phyloP scores from a whole-genome alignment of 2,888 invertebrate genomes.

The Polylopha cassiicola region DNA sequence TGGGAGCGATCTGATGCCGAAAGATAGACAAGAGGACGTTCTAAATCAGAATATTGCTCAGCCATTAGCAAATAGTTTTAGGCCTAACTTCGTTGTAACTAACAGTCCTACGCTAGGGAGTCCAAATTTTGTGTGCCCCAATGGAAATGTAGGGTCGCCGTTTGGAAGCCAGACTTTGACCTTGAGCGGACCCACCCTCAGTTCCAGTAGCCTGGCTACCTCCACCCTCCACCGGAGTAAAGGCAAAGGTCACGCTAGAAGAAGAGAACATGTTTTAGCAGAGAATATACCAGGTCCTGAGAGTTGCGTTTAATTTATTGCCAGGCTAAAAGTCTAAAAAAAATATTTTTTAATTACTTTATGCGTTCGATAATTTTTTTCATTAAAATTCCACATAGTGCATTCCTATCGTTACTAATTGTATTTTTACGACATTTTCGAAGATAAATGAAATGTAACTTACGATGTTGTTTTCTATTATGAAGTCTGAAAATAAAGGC shows the following conservation, averaged over 20 bases:
- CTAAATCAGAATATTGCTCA: slow-evolving; percentile 62
- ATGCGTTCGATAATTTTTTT: too few relatives aligned
- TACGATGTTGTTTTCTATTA: too few relatives aligned
- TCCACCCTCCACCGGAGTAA: slow-evolving; percentile 70
- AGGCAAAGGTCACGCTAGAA: slow-evolving; percentile 70
- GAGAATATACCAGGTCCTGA: slow-evolving; percentile 92
- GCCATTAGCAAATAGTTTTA: slow-evolving; percentile 54
- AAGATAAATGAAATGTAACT: too few relatives aligned
- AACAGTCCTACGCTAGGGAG: slow-evolving; percentile 70
- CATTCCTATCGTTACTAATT: too few relatives aligned
- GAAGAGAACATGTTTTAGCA: slow-evolving; percentile 87
- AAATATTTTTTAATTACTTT: slow-evolving; percentile 1
- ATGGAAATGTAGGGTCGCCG: slow-evolving; percentile 61
- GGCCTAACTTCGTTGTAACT: slow-evolving; percentile 59
- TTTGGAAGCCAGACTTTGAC: slow-evolving; percentile 61
- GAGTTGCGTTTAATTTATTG: slow-evolving; percentile 83
- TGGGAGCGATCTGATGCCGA: slow-evolving; percentile 47
- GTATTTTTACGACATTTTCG: too few relatives aligned
- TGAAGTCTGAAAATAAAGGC: too few relatives aligned
- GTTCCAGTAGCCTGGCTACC: slow-evolving; percentile 64
- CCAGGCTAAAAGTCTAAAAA: slow-evolving; percentile 14
- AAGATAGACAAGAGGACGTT: slow-evolving; percentile 58
- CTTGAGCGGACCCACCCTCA: slow-evolving; percentile 64
- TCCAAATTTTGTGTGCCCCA: slow-evolving; percentile 71
- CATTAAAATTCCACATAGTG: too few relatives aligned